Evolutionary conservation across 2,888 invertebrate genomes (phyloP), one percentile per base, ranked within the genome.

Genomic region (Erebia epiphron): DNA sequence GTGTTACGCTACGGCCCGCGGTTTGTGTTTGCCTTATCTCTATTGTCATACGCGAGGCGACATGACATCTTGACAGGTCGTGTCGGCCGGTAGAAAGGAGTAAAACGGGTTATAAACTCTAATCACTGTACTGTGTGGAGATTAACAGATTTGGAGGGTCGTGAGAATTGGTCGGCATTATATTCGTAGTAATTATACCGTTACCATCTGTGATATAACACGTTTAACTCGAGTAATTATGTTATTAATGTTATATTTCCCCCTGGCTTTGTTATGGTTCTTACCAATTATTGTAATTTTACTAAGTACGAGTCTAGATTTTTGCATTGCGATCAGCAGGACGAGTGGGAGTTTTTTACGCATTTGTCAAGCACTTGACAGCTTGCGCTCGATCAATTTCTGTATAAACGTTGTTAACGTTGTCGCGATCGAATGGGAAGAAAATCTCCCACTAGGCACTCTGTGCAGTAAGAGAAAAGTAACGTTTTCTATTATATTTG

Each of bases 1-100:
- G 21, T 46, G 18, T 16, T 18, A 46, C 46, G 43, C 10, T 46
- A 46, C 35, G 35, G 7, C 35, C 35, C 35, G 35, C 14, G 43
- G 9, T 60, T 61, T 43, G 26, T 46, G 62, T 11, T 21, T 61
- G 13, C 18, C 61, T 58, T 62, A 46, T 62, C 62, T 62, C 62
- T 61, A 61, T 62, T 68, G 68, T 68, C 68, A 71, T 46, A 72
- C 41, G 21, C 16, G 50, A 68, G 52, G 54, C 13, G 64, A 62
- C 49, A 62, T 21, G 62, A 62, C 65, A 56, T 26, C 66, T 63
- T 50, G 68, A 69, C 69, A 66, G 49, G 62, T 62, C 61, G 61
- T 43, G 61, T 61, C 62, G 49, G 43, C 14, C 63, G 62, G 69
- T 72, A 69, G 72, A 72, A 72, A 72, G 69, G 69, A 43, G 67